Evolutionary conservation across 2,888 invertebrate species (phyloP).

Genomic region (Lasiommata megera): DNA sequence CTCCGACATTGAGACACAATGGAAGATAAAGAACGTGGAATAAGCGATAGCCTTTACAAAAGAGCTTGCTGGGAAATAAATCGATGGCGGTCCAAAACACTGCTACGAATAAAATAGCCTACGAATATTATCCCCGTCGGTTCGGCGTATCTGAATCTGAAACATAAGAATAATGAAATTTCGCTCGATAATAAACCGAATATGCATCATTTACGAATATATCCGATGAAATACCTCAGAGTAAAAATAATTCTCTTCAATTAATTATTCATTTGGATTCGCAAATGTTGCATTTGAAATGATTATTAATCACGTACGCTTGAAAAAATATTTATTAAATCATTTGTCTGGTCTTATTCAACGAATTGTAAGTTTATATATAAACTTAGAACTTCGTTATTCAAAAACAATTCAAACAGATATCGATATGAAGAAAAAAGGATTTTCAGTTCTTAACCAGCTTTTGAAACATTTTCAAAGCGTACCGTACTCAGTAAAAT

Average conservation of each 20-base stretch:
- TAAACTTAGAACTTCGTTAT: too few species aligned
- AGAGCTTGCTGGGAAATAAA: conserved; percentile 26
- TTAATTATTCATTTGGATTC: not conserved
- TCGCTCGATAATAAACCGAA: conserved; percentile 24
- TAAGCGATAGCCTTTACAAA: conserved; percentile 34
- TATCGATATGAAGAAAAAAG: not conserved
- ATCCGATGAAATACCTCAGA: not conserved
- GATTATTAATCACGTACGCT: conserved; percentile 4
- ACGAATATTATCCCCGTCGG: conserved; percentile 18
- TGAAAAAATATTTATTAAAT: conserved; percentile 11
- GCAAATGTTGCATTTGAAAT: conserved; percentile 12
- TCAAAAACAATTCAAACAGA: too few species aligned
- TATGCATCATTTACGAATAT: conserved; percentile 23
- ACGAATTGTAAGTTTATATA: too few species aligned
- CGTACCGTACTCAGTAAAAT: conserved; percentile 16
- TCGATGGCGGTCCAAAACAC: conserved; percentile 23
- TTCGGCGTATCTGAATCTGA: conserved; percentile 69
- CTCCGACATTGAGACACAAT: conserved; percentile 49
- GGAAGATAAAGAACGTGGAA: conserved; percentile 36
- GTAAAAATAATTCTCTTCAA: not conserved
- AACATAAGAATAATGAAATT: conserved; percentile 67
- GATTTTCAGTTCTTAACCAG: not conserved
- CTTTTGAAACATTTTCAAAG: not conserved
- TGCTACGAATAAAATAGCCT: conserved; percentile 20
- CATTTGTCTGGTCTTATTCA: too few species aligned